Conservation (phyloP, 1,140 invertebrate genomes). For the Zophobas morio region DNA sequence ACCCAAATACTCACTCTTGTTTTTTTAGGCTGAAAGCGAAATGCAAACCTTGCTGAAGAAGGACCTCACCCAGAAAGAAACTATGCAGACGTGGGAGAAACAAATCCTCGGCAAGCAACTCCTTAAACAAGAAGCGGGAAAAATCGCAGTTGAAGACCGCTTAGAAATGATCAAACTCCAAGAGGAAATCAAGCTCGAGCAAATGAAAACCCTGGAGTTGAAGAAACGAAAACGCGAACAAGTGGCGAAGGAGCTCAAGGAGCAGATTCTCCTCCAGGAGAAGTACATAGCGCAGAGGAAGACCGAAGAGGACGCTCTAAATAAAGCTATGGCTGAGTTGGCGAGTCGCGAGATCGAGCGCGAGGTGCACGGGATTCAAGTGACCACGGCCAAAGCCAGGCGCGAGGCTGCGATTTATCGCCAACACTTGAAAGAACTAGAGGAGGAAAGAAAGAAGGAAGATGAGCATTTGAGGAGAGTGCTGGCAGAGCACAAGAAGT, state of each 20-base stretch:
- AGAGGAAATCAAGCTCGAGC: conserved; percentile 59
- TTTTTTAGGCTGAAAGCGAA: conserved; percentile 61
- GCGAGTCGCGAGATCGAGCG: conserved; percentile 58
- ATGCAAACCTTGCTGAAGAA: conserved; percentile 59
- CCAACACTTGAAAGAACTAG: conserved; percentile 61
- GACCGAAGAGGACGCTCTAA: conserved; percentile 60
- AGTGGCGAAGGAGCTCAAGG: conserved; percentile 56
- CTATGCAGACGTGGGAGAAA: conserved; percentile 58
- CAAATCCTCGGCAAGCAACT: conserved; percentile 63
- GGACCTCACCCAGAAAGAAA: conserved; percentile 54
- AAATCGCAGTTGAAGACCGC: conserved; percentile 57
- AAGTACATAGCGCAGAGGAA: conserved; percentile 57
- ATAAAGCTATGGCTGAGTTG: conserved; percentile 52
- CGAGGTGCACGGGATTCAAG: conserved; percentile 56
- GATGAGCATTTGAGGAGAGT: conserved; percentile 57
- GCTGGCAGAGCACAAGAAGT: conserved; percentile 55
- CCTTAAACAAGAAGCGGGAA: conserved; percentile 55
- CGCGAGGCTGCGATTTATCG: conserved; percentile 60
- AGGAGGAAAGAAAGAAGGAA: conserved; percentile 58
- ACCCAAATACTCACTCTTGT: background rate
- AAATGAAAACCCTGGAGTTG: conserved; percentile 57
- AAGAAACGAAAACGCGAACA: conserved; percentile 56
- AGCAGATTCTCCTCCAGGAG: conserved; percentile 60
- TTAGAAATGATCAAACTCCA: conserved; percentile 58
- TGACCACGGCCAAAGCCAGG: conserved; percentile 50